Base-by-base conservation (phyloP, 1,140 invertebrate genomes). In the Drosophila nigromelanica region DNA sequence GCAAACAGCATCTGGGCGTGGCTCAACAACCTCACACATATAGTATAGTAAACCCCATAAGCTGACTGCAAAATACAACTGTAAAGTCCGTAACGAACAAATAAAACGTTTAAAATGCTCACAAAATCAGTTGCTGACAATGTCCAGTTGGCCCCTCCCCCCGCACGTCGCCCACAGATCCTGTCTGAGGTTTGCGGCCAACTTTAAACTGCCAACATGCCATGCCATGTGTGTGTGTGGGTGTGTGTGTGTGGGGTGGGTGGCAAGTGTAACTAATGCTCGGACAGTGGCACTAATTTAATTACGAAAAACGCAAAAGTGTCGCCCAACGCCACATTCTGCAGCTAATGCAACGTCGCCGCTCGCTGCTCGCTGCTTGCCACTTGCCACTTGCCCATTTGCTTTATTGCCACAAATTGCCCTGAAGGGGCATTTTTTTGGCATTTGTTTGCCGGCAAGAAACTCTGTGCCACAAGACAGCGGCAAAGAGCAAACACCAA, bases 231-330 rank as follows among this genome's bases (percentile, higher is more conserved):
- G 63, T 35, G 47, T 18, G 30, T 37, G 11, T 48, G 18, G 42
- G 39, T 35, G 47, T 56, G 61, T 62, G 30, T 60, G 50, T 62
- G 21, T 21, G 21, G 39, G 33, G 47, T 35, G 60, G 43, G 54
- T 63, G 74, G 55, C 62, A 81, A 87, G 63, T 87, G 83, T 87
- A 89, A 87, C 85, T 89, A 89, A 89, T 89, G 83, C 79, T 82
- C 80, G 75, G 56, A 78, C 82, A 75, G 74, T 85, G 79, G 83
- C 83, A 89, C 83, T 89, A 89, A 89, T 89, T 89, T 89, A 89
- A 89, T 89, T 89, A 89, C 85, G 79, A 80, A 89, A 87, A 89
- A 89, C 85, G 83, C 85, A 89, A 89, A 87, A 89, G 83, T 89
- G 83, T 89, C 83, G 83, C 83, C 73, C 59, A 24, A 45, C 74